Base-by-base conservation (phyloP, 2,113 vertebrate species). In the Saguinus midas region DNA sequence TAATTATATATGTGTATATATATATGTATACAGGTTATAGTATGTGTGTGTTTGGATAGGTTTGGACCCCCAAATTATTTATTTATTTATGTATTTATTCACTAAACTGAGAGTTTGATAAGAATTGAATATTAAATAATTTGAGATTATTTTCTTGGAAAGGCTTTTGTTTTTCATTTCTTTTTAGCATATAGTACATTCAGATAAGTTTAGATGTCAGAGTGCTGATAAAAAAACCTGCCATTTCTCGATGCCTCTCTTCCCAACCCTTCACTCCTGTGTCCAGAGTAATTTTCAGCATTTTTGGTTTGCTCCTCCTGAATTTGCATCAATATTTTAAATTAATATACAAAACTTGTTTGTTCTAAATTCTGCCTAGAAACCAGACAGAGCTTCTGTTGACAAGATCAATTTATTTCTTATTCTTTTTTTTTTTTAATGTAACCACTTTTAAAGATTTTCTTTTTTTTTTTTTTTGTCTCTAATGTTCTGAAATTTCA, bases 151-250 rank as follows among this genome's bases (percentile, higher is more conserved):
- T 91, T 96, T 92, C 55, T 82, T 45, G 10, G n/a, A 88, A 80
- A 4, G 1, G 18, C 21, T 52, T 48, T 68, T 50, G 9, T 37
- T 78, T 83, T 40, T 66, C 58, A 55, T 43, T 68, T 70, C 58
- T 27, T 94, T 88, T 86, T 87, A 48, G 45, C 32, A 72, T 37
- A 48, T 14, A 18, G 11, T 43, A 75, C 37, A 83, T 52, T 80
- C 11, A 93, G 55, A 64, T 92, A 75, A 94, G 64, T 94, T 84
- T 48, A 93, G 35, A 48, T 80, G 55, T 89, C n/a, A 72, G 81
- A 57, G 2, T 73, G 29, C 21, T 73, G 40, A 85, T 11, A 88
- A 92, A 92, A 48, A 83, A 57, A 23, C 35, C 1, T 48, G 4
- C 3, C 25, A 40, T n/a, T 9, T 80, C 43, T 88, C 45, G 13